Evolutionary conservation across 1,140 invertebrate genomes (phyloP).

Genomic region (Palaemon carinicauda): DNA sequence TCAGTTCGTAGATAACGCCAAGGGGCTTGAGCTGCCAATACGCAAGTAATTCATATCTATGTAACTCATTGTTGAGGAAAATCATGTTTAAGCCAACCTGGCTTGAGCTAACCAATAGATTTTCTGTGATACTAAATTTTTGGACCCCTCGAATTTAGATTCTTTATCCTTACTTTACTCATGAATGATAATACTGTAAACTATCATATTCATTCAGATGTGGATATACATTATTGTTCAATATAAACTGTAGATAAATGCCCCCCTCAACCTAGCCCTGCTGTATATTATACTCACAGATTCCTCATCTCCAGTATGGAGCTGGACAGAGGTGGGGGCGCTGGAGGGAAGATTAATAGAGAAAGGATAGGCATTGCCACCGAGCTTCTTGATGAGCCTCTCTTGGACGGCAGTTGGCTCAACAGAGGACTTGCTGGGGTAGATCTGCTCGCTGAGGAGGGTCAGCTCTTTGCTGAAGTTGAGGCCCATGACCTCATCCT

Average conservation of each 20-base stretch:
- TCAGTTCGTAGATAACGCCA: constrained; percentile 89
- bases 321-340: constrained; percentile 84
- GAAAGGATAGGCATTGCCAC: constrained; percentile 59
- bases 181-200: too few relatives aligned
- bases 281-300: constrained; percentile 60
- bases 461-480: constrained; percentile 91
- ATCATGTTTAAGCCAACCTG: too few relatives aligned
- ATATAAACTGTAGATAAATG: too few relatives aligned
- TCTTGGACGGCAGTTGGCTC: constrained; percentile 71
- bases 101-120: too few relatives aligned
- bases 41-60: too few relatives aligned
- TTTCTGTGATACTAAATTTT: too few relatives aligned
- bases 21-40: constrained; percentile 80
- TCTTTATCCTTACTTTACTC: too few relatives aligned
- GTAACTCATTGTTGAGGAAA: too few relatives aligned
- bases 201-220: too few relatives aligned
- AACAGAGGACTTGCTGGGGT: constrained; percentile 71
- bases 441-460: constrained; percentile 80
- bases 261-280: too few relatives aligned
- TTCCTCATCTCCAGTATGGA: constrained; percentile 79
- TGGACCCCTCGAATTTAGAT: too few relatives aligned
- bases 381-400: constrained; percentile 61
- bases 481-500: constrained; percentile 92
- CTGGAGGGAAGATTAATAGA: constrained; percentile 51
- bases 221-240: too few relatives aligned